phyloP scores from a whole-genome alignment of 2,113 vertebrate genomes.

The Oenanthe oenanthe region DNA sequence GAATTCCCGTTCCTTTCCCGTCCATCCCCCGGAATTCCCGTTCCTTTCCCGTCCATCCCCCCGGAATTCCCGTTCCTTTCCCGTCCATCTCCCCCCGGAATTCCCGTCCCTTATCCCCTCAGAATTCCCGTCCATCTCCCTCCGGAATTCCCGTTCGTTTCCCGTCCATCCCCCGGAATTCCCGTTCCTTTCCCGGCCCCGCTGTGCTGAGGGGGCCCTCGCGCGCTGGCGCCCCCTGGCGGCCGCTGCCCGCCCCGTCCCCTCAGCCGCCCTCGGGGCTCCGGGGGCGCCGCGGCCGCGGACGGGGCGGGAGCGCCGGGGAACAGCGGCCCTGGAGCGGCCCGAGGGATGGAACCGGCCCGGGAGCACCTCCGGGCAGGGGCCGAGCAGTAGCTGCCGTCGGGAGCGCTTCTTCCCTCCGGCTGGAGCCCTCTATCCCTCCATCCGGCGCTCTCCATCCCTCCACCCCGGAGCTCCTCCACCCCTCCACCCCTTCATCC shows the following conservation, averaged over 20 bases:
- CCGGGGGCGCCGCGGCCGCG: not conserved
- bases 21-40: too few species aligned
- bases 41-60: too few species aligned
- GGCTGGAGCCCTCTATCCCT: too few species aligned
- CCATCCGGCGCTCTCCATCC: too few species aligned
- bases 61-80: too few species aligned
- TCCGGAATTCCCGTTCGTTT: too few species aligned
- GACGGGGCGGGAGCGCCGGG: not conserved
- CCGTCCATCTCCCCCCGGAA: too few species aligned
- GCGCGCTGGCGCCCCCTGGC: not conserved
- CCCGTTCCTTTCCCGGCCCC: not conserved
- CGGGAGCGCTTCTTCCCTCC: not conserved
- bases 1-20: not conserved
- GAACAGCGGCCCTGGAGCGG: not conserved
- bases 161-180: too few species aligned
- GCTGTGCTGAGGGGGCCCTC: not conserved
- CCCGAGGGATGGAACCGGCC: not conserved
- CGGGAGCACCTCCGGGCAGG: not conserved
- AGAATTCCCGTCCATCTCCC: too few species aligned
- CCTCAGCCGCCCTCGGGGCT: not conserved
- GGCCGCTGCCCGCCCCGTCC: not conserved
- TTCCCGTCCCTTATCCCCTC: not conserved
- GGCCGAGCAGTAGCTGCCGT: not conserved
- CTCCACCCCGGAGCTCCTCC: not conserved
- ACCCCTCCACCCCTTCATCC: too few species aligned